Evolutionary conservation across 2,797 vertebrate species (phyloP).

Genomic region (Galago senegalensis): DNA sequence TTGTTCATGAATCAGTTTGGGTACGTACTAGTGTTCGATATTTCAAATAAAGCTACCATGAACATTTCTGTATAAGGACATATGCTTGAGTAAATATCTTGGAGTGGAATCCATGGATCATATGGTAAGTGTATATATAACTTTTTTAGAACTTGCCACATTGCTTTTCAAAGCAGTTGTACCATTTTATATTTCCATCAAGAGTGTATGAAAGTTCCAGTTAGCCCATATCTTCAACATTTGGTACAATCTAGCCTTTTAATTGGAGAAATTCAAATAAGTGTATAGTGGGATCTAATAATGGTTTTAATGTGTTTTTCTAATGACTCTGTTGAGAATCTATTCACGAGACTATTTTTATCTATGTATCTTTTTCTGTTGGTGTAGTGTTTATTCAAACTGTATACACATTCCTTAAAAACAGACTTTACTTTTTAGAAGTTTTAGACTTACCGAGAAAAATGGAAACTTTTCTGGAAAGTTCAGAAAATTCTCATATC

Average conservation of each 20-base stretch:
- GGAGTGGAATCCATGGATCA: neutral
- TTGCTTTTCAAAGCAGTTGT: neutral
- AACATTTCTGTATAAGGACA: neutral
- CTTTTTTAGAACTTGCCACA: neutral
- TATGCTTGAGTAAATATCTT: neutral
- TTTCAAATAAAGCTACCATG: neutral
- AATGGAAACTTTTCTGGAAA: too few species aligned
- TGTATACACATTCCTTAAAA: neutral
- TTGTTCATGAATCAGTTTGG: neutral
- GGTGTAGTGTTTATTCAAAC: neutral
- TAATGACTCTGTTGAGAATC: neutral
- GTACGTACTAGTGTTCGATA: neutral
- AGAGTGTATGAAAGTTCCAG: too few species aligned
- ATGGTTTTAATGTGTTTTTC: neutral
- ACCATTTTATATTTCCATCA: neutral
- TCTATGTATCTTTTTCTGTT: neutral
- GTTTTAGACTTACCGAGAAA: neutral
- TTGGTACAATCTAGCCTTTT: neutral
- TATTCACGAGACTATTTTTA: neutral
- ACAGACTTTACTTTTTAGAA: neutral
- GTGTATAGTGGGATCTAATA: neutral
- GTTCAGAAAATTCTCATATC: neutral
- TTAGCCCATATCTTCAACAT: neutral
- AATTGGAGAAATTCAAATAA: neutral
- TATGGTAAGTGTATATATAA: neutral